Evolutionary conservation across 2,888 invertebrate genomes (phyloP).

Genomic region (Boloria euphrosyne): DNA sequence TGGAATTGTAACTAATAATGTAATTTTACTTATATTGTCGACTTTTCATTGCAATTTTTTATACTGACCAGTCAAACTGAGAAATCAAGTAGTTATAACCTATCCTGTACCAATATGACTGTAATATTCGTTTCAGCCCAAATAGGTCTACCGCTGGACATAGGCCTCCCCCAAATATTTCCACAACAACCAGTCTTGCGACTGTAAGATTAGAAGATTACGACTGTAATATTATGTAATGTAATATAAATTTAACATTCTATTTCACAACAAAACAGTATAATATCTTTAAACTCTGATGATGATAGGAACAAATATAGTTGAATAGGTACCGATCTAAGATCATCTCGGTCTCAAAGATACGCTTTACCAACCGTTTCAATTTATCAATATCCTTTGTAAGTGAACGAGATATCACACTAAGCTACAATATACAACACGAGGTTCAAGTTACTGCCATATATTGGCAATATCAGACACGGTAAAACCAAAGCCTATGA

Average conservation of each 20-base stretch:
- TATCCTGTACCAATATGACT: background rate
- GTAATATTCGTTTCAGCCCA: too few species aligned
- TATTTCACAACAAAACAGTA: background rate
- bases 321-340: slow-evolving; percentile 16
- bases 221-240: background rate
- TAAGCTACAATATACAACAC: slow-evolving; percentile 13
- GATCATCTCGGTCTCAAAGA: slow-evolving; percentile 19
- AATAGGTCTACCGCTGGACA: too few species aligned
- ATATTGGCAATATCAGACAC: background rate
- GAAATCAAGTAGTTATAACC: too few species aligned
- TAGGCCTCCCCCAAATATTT: too few species aligned
- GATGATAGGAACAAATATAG: slow-evolving; percentile 5
- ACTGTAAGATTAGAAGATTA: too few species aligned
- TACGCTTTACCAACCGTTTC: slow-evolving; percentile 12
- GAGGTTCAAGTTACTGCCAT: slow-evolving; percentile 5
- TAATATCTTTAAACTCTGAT: background rate
- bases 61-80: too few species aligned
- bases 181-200: too few species aligned
- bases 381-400: slow-evolving; percentile 25
- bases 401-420: slow-evolving; percentile 11
- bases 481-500: too few species aligned
- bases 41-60: too few species aligned
- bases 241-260: background rate
- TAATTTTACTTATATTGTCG: too few species aligned
- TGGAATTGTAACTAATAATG: too few species aligned